A percentile compares a stretch with the other conserved stretches of the same genome.
Conservation (phyloP, 2,113 vertebrate species). For the Tautogolabrus adspersus region DNA sequence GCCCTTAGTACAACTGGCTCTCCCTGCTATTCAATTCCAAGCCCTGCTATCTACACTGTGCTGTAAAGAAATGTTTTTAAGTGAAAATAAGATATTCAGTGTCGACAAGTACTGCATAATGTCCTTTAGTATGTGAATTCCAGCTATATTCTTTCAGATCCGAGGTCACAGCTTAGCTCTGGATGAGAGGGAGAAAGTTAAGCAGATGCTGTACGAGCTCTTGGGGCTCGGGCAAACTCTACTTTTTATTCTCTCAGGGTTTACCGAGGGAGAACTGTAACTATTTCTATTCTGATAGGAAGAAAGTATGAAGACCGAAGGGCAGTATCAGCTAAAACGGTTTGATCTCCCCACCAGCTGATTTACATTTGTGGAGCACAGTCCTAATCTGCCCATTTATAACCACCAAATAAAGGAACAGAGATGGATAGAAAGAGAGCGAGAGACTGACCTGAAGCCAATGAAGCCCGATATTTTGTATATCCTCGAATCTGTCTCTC, state of each 20-base stretch:
- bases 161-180: constrained; percentile 54
- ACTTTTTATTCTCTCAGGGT: constrained; percentile 71
- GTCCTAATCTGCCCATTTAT: constrained; percentile 79
- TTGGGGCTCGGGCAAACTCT: constrained; percentile 51
- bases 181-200: constrained; percentile 60
- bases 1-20: not conserved
- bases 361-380: constrained; percentile 78
- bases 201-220: constrained; percentile 47
- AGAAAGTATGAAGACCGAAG: constrained; percentile 68
- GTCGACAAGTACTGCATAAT: constrained; percentile 13
- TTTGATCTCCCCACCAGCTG: constrained; percentile 79
- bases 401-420: constrained; percentile 62
- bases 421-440: constrained; percentile 17
- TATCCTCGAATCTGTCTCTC: constrained; percentile 4
- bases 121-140: constrained; percentile 24
- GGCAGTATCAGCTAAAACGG: constrained; percentile 71
- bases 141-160: constrained; percentile 36
- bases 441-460: constrained; percentile 51
- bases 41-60: not conserved
- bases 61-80: constrained; percentile 1
- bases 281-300: constrained; percentile 73
- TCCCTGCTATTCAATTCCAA: not conserved
- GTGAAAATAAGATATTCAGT: constrained; percentile 21
- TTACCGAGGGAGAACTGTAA: constrained; percentile 67
- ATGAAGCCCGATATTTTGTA: constrained; percentile 17